Evolutionary conservation across 2,797 vertebrate genomes (phyloP).

Genomic region (Poeciliopsis paucimaculata): DNA sequence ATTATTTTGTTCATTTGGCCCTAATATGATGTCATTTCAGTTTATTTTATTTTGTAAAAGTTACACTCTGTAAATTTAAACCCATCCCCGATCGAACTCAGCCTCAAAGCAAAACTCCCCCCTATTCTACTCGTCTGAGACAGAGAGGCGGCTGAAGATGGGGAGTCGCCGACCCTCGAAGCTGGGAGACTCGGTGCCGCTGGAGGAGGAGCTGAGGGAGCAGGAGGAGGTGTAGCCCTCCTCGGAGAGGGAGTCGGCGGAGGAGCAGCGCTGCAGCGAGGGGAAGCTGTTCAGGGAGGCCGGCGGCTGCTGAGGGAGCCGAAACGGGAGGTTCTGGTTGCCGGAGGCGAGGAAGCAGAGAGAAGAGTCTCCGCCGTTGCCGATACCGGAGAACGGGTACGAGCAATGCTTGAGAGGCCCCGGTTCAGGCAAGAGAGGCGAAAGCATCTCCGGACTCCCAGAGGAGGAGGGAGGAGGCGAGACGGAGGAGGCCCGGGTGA

Average conservation of each 20-base stretch:
- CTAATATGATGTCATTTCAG: no score
- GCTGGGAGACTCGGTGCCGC: constrained; percentile 82
- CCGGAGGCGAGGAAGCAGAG: constrained; percentile 66
- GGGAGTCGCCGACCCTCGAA: constrained; percentile 84
- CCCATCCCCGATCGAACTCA: constrained; percentile 35
- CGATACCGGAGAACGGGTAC: constrained; percentile 62
- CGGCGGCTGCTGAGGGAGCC: constrained; percentile 28
- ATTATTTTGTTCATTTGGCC: no score
- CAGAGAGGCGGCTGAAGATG: constrained; percentile 88
- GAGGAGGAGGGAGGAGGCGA: constrained; percentile 75
- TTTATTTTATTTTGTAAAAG: no score
- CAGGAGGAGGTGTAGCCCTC: constrained; percentile 86
- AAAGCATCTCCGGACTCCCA: constrained; percentile 70
- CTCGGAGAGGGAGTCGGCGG: constrained; percentile 84
- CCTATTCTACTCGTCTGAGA: constrained; percentile 84
- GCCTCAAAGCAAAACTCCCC: constrained; percentile 35
- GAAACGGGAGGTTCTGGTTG: constrained; percentile 3
- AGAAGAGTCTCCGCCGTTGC: constrained; percentile 21
- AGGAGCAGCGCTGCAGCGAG: constrained; percentile 80
- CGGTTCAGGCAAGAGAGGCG: constrained; percentile 69
- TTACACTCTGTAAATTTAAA: constrained; percentile 15
- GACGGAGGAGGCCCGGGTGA: constrained; percentile 71
- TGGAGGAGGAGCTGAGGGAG: constrained; percentile 80
- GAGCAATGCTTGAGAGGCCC: constrained; percentile 58
- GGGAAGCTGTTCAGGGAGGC: constrained; percentile 53